phyloP scores from a whole-genome alignment of 2,797 vertebrate genomes.

The Chelidonichthys spinosus region DNA sequence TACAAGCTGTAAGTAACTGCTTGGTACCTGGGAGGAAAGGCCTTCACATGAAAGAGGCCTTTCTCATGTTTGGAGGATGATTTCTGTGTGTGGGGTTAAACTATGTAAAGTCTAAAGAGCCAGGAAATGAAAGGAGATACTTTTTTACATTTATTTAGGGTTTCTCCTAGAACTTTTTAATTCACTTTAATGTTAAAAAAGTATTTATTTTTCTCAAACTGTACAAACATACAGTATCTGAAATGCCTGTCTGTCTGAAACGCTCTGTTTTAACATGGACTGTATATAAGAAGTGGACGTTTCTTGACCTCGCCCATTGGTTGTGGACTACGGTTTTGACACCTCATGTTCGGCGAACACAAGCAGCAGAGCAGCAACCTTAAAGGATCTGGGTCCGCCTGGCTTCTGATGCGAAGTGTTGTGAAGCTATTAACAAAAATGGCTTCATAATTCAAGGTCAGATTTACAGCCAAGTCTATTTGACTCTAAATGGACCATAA shows the following conservation, averaged over 20 bases:
- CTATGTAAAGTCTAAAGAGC: neutral
- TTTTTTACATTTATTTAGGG: neutral
- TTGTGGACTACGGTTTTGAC: too few relatives aligned
- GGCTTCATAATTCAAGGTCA: too few relatives aligned
- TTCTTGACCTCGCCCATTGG: too few relatives aligned
- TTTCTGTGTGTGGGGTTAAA: neutral
- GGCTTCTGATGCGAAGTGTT: too few relatives aligned
- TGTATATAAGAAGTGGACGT: too few relatives aligned
- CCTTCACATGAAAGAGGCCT: neutral
- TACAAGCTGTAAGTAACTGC: neutral
- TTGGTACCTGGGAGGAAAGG: slow-evolving; percentile 1
- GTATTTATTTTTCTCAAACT: neutral
- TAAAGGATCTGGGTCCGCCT: too few relatives aligned
- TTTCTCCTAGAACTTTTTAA: neutral
- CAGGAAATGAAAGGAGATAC: neutral
- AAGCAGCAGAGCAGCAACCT: too few relatives aligned
- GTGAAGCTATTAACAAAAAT: too few relatives aligned
- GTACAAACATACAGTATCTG: neutral
- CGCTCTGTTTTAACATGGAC: neutral
- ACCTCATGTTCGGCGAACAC: too few relatives aligned
- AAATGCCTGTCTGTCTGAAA: neutral
- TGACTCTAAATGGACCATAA: too few relatives aligned
- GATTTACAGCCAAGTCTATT: too few relatives aligned
- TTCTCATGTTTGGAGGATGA: neutral
- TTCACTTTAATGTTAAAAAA: neutral